Base-by-base conservation (phyloP, 2,797 vertebrate genomes). In the Eulemur mongoz region DNA sequence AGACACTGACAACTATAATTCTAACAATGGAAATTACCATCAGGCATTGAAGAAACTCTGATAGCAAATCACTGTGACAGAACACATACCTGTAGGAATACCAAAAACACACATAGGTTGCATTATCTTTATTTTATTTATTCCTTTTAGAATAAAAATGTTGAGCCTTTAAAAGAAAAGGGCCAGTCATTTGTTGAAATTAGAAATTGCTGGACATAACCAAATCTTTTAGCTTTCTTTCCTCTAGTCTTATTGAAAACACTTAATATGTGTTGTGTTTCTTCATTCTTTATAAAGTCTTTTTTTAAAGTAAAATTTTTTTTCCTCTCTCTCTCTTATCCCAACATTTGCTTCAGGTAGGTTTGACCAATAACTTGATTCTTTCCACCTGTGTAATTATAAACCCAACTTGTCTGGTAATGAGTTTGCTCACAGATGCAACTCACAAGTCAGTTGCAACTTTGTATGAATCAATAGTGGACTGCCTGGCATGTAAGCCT, bases 101-200 rank as follows among this genome's bases (percentile, higher is more conserved):
- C 61, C 40, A 67, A 82, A 92, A 93, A 61, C 54, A 35, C 27
- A 80, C 27, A 12, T 0, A 54, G 27, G 23, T 57, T 65, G 2
- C 5, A 17, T 45, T 35, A 20, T 48, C 67, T 88, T 81, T 40
- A 70, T 54, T 84, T 85, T 32, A 25, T 76, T 89, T 92, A 43
- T 20, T 25, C 38, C 25, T 90, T 89, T 65, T 45, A 93, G 70
- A 95, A n/a, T 79, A 79, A 67, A 89, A 59, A 0, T 40, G 40
- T 85, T 80, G 57, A 50, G 23, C 40, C 86, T 94, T 88, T 95
- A 48, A 75, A 96, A 69, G 73, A 82, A 93, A 91, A 50, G 30
- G 65, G 12, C 4, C 22, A 90, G 65, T 48, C 38, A 65, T 79
- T 88, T 96, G 43, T 81, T 79, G 65, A 70, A 93, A 80, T 72